Evolutionary conservation across 2,113 vertebrate species (phyloP).

Genomic region (Triplophysa rosa): DNA sequence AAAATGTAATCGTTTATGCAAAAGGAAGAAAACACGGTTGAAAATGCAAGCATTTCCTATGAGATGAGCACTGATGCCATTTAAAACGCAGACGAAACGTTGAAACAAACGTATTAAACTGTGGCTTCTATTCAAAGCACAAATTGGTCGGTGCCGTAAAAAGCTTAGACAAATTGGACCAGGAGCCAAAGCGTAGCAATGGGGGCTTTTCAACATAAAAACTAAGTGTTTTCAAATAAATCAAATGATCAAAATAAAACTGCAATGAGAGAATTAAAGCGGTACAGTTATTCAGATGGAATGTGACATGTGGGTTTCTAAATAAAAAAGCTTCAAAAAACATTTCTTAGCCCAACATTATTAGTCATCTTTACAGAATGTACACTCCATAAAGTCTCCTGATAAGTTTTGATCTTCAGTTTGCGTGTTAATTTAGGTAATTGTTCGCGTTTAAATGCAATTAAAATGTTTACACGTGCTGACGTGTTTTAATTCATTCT

Average conservation of each 20-base stretch:
- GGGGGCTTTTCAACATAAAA: background rate
- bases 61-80: slow-evolving; percentile 48
- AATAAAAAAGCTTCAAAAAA: background rate
- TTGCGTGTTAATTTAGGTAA: background rate
- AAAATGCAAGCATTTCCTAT: slow-evolving; percentile 25
- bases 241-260: slow-evolving; percentile 18
- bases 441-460: background rate
- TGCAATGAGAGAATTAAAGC: background rate
- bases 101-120: slow-evolving; percentile 30
- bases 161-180: slow-evolving; percentile 34
- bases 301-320: background rate
- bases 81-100: slow-evolving; percentile 53
- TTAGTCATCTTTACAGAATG: background rate
- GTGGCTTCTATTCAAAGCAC: slow-evolving; percentile 25
- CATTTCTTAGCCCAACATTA: too few species aligned
- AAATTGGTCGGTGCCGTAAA: slow-evolving; percentile 41
- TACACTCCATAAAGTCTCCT: background rate
- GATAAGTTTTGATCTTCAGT: background rate
- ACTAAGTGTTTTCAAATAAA: slow-evolving; percentile 24
- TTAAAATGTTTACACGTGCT: slow-evolving; percentile 7
- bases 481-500: background rate
- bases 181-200: slow-evolving; percentile 9
- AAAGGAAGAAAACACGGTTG: slow-evolving; percentile 52
- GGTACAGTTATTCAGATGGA: background rate
- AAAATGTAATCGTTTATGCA: slow-evolving; percentile 70